A percentile compares a stretch with the other conserved stretches of the same genome.
These are phyloP conservation scores for Thereva nobilitata DNA, from an alignment of 2,888 invertebrate species.

Conservation along the genomic window DNA sequence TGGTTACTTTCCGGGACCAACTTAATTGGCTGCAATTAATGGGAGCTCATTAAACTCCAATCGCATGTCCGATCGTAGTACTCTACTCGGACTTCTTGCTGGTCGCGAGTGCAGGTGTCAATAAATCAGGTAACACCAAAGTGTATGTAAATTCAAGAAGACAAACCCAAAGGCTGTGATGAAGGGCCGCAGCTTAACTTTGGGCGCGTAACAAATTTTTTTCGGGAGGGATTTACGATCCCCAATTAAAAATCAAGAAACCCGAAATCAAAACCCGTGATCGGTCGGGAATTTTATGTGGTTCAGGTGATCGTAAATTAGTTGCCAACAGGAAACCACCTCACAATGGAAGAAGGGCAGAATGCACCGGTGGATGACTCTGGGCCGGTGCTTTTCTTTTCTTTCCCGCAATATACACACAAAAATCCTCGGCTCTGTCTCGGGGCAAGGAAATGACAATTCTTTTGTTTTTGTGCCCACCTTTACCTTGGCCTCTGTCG, in stretches of 20 bases:
- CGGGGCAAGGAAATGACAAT: slow-evolving; percentile 29
- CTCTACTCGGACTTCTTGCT: background rate
- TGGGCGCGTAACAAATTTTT: too few species aligned
- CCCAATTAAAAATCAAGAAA: slow-evolving; percentile 36
- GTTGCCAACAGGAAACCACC: background rate
- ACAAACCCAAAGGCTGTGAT: too few species aligned
- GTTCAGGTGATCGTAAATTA: slow-evolving; percentile 25
- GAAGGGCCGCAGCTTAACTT: too few species aligned
- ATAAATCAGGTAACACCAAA: slow-evolving; percentile 39
- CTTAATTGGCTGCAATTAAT: too few species aligned
- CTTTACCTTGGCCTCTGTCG: background rate
- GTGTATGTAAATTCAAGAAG: slow-evolving; percentile 38
- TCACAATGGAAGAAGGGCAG: background rate
- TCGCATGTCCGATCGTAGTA: background rate
- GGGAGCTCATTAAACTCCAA: background rate
- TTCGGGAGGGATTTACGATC: slow-evolving; percentile 36
- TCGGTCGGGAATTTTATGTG: slow-evolving; percentile 30
- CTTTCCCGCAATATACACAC: too few species aligned
- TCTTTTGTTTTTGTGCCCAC: slow-evolving; percentile 22
- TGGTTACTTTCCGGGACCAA: too few species aligned
- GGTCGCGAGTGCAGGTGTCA: slow-evolving; percentile 27
- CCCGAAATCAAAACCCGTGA: slow-evolving; percentile 35
- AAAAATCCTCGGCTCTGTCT: too few species aligned
- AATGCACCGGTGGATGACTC: background rate
- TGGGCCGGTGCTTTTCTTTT: too few species aligned